phyloP scores from a whole-genome alignment of 1,140 invertebrate genomes.

The Eriocheir sinensis region DNA sequence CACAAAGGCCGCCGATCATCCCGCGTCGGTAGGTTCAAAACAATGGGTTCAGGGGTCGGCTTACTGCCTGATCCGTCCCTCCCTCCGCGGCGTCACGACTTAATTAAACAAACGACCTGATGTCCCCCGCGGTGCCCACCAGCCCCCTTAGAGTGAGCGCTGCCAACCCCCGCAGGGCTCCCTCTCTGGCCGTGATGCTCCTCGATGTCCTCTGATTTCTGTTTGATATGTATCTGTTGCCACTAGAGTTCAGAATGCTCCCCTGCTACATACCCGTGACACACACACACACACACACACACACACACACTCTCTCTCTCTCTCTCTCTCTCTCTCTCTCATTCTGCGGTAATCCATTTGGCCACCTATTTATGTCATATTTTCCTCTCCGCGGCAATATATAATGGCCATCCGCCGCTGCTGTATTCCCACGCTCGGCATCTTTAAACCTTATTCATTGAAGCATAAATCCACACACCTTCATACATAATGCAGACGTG shows the following conservation, averaged over 20 bases:
- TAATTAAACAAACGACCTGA: not conserved
- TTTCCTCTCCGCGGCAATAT: no score
- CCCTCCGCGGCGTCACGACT: not conserved
- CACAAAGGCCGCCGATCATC: not conserved
- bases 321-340: not conserved
- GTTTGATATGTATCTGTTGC: no score
- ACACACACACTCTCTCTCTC: not conserved
- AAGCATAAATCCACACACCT: not conserved
- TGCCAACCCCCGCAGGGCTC: no score
- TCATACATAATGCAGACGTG: conserved; percentile 15
- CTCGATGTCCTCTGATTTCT: no score
- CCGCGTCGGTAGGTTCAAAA: not conserved
- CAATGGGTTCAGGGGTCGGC: not conserved
- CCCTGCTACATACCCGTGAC: no score
- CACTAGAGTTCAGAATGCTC: no score
- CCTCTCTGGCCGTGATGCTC: no score
- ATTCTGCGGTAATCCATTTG: no score
- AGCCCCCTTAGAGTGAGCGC: no score
- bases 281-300: no score
- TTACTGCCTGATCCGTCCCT: not conserved
- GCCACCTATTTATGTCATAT: no score
- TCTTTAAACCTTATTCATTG: not conserved
- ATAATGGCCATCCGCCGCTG: not conserved
- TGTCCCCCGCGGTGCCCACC: not conserved
- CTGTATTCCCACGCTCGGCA: not conserved